Conservation (phyloP, 2,113 vertebrate species). For the Blennius ocellaris region DNA sequence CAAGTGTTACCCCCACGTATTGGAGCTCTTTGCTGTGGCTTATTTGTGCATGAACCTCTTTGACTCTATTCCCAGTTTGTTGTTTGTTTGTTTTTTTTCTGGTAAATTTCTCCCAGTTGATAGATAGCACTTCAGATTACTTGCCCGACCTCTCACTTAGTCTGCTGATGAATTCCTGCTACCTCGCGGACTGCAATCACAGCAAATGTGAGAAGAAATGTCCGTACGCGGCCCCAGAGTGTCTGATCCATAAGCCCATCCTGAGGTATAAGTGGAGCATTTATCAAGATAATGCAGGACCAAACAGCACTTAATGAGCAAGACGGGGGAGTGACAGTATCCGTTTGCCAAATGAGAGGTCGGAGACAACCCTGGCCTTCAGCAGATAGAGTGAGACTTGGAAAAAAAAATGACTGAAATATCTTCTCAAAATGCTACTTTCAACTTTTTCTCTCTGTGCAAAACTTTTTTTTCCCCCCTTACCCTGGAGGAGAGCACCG, state of each 20-base stretch:
- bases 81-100: constrained; percentile 49
- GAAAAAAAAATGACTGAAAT: constrained; percentile 21
- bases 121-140: constrained; percentile 39
- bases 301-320: constrained; percentile 60
- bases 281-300: constrained; percentile 62
- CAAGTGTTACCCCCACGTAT: neutral
- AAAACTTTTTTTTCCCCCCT: constrained; percentile 27
- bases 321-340: constrained; percentile 35
- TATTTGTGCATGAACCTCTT: constrained; percentile 17
- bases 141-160: constrained; percentile 43
- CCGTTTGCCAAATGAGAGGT: constrained; percentile 44
- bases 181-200: constrained; percentile 26
- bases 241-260: constrained; percentile 55
- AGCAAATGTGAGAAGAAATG: constrained; percentile 32
- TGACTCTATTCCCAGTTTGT: constrained; percentile 29
- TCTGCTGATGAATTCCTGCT: constrained; percentile 36
- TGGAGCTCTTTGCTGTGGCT: constrained; percentile 10
- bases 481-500: constrained; percentile 21
- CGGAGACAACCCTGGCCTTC: constrained; percentile 42
- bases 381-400: constrained; percentile 40
- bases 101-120: constrained; percentile 29
- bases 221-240: constrained; percentile 5
- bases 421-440: constrained; percentile 33
- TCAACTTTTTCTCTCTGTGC: constrained; percentile 20
- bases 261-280: constrained; percentile 42